Base-by-base conservation (phyloP, 2,888 invertebrate genomes). In the Cremastinae sp. region DNA sequence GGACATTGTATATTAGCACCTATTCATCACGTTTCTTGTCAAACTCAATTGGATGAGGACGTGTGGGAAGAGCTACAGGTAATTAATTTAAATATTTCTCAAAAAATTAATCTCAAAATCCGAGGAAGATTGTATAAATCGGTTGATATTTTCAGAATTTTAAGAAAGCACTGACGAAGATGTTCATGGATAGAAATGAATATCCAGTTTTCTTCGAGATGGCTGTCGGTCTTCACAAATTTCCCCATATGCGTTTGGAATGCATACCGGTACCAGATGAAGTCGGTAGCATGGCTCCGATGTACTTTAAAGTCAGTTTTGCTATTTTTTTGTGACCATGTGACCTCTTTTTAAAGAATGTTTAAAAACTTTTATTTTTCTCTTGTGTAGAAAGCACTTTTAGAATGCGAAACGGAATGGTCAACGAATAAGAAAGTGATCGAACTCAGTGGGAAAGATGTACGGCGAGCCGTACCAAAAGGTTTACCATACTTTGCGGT, bases 401-500 rank as follows among this genome's bases (percentile, higher is more conserved):
- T 96, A 83, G 99, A 99, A 89, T 97, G 96, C 79, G 99, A 98
- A 90, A 93, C 93, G 14, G 98, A 98, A 90, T 99, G 98, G 98
- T 93, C 96, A 2, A 94, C 95, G 85, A 99, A 99, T 88, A 98
- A 97, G 87, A 98, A 99, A 91, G 87, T 97, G 39, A 92, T 97
- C 0, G 93, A 95, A 59, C 89, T 97, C 2, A 91, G 91, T 7
- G 88, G 92, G 0, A 95, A 94, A 86, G 93, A 95, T 87, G 91
- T 99, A 18, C 92, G 97, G 47, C 93, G 93, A 85, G 93, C 95
- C 10, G 91, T 99, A 76, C 99, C 99, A 0, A 97, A 96, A 90
- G 97, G 97, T 0, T 92, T 99, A 79, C 96, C 98, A 0, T 99
- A 99, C 89, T 98, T 99, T 90, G 94, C 95, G 91, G 95, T 99